Percentiles rank a stretch among this genome's conserved stretches.
phyloP scores from a whole-genome alignment of 1,140 invertebrate species.

The Drosophila pruinosa region DNA sequence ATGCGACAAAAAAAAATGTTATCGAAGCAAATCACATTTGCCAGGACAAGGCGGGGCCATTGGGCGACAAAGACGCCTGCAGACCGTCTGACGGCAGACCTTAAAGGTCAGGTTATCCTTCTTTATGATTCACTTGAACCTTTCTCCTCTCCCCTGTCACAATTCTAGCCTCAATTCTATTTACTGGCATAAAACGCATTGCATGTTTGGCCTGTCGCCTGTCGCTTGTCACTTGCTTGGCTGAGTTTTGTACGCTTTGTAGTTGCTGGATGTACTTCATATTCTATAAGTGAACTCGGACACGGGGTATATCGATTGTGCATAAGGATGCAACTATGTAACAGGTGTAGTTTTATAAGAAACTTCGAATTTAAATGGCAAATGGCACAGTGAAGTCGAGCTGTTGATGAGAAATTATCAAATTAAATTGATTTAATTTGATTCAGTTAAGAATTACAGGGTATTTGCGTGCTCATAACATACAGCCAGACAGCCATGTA shows the following conservation, averaged over 20 bases:
- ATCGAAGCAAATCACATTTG: constrained; percentile 36
- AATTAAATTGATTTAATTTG: too few relatives aligned
- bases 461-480: not conserved
- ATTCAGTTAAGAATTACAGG: not conserved
- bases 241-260: constrained; percentile 41
- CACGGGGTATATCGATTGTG: not conserved
- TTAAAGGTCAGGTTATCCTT: constrained; percentile 61
- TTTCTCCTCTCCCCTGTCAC: not conserved
- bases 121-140: constrained; percentile 35
- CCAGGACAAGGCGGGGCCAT: not conserved
- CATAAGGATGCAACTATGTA: not conserved
- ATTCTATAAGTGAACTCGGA: not conserved
- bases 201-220: constrained; percentile 62
- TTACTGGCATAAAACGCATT: constrained; percentile 57
- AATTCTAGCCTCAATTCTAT: not conserved
- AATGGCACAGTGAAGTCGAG: too few relatives aligned
- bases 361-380: too few relatives aligned
- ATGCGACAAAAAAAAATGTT: constrained; percentile 52
- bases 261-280: constrained; percentile 22
- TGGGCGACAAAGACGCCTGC: constrained; percentile 6
- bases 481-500: too few relatives aligned
- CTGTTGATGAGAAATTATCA: too few relatives aligned
- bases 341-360: too few relatives aligned
- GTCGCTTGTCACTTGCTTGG: constrained; percentile 71
- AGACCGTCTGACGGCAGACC: constrained; percentile 32